Conservation (phyloP, 2,113 vertebrate genomes). For the Zosterops lateralis region DNA sequence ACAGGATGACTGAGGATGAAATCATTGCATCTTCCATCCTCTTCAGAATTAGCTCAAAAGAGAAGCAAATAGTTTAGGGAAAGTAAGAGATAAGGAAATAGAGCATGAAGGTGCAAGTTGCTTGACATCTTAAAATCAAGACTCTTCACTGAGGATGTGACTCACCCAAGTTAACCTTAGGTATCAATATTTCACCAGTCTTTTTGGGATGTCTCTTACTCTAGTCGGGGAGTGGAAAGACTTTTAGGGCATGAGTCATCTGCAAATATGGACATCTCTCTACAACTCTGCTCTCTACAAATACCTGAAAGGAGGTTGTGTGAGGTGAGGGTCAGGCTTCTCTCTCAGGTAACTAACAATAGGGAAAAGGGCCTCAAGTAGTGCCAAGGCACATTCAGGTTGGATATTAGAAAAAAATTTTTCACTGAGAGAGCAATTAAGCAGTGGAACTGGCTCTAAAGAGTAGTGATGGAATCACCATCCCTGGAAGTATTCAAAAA, state of each 20-base stretch:
- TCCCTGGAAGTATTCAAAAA: background rate
- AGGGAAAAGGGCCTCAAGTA: background rate
- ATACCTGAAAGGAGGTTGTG: background rate
- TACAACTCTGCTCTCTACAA: background rate
- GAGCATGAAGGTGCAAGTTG: background rate
- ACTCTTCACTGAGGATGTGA: background rate
- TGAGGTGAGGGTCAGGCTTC: background rate
- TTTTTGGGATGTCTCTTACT: background rate
- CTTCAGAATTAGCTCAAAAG: background rate
- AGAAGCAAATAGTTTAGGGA: background rate
- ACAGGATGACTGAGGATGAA: background rate
- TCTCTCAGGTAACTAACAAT: background rate
- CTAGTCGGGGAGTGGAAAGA: background rate
- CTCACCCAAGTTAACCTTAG: background rate
- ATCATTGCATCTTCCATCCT: background rate
- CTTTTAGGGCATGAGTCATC: background rate
- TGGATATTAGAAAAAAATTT: background rate
- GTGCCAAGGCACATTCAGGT: background rate
- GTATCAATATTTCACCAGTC: background rate
- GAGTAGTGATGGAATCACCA: too few species aligned
- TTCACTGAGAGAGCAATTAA: background rate
- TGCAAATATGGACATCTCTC: background rate
- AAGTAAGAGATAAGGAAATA: background rate
- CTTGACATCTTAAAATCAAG: background rate
- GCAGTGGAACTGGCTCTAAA: background rate